These are phyloP conservation scores for Eulemur rubriventer DNA, from an alignment of 2,797 vertebrate species.

Conservation along the genomic window DNA sequence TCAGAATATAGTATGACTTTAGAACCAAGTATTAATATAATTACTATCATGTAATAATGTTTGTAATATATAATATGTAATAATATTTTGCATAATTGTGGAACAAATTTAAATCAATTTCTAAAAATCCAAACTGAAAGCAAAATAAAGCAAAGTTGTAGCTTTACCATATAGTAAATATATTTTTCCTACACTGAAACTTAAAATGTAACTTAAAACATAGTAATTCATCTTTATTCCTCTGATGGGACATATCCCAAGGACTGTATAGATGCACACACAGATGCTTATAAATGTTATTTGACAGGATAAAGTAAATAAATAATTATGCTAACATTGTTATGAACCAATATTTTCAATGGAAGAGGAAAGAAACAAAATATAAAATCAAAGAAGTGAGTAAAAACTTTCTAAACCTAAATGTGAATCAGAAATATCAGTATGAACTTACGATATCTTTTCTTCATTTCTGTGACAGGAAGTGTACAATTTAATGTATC, in stretches of 20 bases:
- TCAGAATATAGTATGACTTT: too few species aligned
- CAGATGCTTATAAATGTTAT: not conserved
- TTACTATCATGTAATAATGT: too few species aligned
- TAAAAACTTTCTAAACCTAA: not conserved
- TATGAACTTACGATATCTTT: not conserved
- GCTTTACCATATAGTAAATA: not conserved
- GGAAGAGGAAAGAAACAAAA: slow-evolving; percentile 23
- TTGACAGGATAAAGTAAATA: not conserved
- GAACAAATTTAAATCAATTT: not conserved
- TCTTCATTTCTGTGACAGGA: not conserved
- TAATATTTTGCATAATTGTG: not conserved
- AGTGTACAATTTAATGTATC: not conserved
- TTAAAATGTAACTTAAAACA: not conserved
- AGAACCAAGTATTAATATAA: too few species aligned
- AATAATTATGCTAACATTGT: not conserved
- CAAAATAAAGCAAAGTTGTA: not conserved
- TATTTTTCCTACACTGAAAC: not conserved
- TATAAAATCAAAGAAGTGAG: not conserved
- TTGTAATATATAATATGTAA: too few species aligned
- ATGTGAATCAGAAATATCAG: not conserved
- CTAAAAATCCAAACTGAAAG: not conserved
- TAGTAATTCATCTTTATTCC: not conserved
- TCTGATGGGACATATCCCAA: not conserved
- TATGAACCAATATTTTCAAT: not conserved
- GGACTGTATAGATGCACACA: not conserved